Percentiles rank a stretch among this genome's conserved stretches.
phyloP scores from a whole-genome alignment of 2,797 vertebrate species.

The Staurois parvus region DNA sequence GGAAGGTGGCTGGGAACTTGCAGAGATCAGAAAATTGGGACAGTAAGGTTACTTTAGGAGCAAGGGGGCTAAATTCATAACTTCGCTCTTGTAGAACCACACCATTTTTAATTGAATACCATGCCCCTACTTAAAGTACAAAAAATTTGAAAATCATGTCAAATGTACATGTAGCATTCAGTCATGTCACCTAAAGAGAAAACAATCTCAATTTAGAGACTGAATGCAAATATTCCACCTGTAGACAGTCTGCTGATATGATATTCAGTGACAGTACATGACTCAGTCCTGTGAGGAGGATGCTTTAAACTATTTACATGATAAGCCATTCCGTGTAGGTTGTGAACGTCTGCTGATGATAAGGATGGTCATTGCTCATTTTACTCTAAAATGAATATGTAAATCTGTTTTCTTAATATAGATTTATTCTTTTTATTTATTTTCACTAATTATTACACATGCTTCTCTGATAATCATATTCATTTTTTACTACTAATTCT shows the following conservation, averaged over 20 bases:
- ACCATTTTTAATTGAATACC: no score
- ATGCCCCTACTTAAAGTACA: no score
- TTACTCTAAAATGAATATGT: neutral
- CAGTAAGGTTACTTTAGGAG: no score
- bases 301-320: neutral
- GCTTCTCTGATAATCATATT: neutral
- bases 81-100: no score
- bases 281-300: neutral
- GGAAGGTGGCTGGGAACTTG: no score
- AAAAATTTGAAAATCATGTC: no score
- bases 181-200: neutral
- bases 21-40: no score
- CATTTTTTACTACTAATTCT: constrained; percentile 32
- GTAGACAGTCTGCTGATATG: neutral
- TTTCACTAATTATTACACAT: neutral
- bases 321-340: neutral
- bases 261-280: neutral
- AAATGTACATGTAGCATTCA: neutral
- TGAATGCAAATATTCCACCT: neutral
- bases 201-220: no score
- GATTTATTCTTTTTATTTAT: neutral
- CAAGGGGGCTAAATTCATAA: no score
- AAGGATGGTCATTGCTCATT: neutral
- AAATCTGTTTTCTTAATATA: neutral
- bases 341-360: neutral